These are phyloP conservation scores for Antechinus flavipes DNA, from an alignment of 2,113 vertebrate species.

Conservation along the genomic window DNA sequence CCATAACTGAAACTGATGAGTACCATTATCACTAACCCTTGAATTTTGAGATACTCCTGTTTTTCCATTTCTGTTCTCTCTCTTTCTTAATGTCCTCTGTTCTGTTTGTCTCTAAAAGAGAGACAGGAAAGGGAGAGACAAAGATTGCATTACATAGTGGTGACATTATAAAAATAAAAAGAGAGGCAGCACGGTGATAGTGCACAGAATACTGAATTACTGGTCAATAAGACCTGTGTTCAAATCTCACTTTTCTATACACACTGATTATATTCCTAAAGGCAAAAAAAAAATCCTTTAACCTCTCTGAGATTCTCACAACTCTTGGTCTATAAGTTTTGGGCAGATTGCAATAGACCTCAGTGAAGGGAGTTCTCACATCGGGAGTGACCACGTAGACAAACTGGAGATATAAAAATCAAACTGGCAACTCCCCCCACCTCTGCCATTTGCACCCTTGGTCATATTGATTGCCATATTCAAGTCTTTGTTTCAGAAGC, in stretches of 20 bases:
- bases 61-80: constrained; percentile 27
- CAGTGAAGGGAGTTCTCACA: not conserved
- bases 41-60: not conserved
- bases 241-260: not conserved
- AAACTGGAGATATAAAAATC: not conserved
- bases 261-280: not conserved
- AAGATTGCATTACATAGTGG: not conserved
- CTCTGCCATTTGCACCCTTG: not conserved
- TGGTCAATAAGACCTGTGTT: not conserved
- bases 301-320: not conserved
- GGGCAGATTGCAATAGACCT: not conserved
- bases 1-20: not conserved
- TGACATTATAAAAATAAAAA: not conserved
- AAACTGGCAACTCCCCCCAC: not conserved
- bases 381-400: not conserved
- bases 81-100: not conserved
- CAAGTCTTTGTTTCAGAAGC: not conserved
- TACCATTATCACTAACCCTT: not conserved
- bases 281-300: not conserved
- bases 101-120: constrained; percentile 26
- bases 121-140: not conserved
- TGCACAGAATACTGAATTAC: not conserved
- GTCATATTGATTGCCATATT: not conserved
- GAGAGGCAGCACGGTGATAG: not conserved
- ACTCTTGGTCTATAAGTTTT: not conserved